Evolutionary conservation across 2,113 vertebrate genomes (phyloP).

Genomic region (Etia nguti): DNA sequence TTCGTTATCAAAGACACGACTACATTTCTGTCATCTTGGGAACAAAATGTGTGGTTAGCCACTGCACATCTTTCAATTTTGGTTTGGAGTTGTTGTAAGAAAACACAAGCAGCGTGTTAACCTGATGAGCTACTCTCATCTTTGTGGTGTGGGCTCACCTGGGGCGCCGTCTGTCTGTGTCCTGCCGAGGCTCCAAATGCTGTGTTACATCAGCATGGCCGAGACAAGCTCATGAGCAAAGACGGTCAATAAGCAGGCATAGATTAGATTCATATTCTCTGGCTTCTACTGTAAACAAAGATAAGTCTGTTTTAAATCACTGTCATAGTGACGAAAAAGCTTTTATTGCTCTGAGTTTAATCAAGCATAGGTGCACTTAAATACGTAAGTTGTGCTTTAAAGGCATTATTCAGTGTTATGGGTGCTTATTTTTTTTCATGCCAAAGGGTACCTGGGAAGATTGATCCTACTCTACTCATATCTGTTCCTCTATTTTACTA

Average conservation of each 20-base stretch:
- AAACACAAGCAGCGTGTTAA: background rate
- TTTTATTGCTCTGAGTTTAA: background rate
- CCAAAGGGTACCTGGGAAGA: background rate
- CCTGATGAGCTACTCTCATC: background rate
- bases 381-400: background rate
- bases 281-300: background rate
- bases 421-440: background rate
- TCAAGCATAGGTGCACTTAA: background rate
- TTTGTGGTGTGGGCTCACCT: background rate
- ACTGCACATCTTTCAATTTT: background rate
- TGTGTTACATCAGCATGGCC: background rate
- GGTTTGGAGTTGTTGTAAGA: background rate
- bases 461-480: background rate
- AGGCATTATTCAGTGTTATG: background rate
- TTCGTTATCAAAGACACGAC: slow-evolving; percentile 12
- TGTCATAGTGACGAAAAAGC: background rate
- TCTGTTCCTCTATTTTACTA: background rate
- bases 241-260: background rate
- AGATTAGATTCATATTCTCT: background rate
- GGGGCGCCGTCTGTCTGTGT: background rate
- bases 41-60: slow-evolving; percentile 18
- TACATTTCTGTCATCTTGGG: background rate
- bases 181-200: slow-evolving; percentile 30
- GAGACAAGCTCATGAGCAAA: background rate
- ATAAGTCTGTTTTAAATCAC: background rate